Conservation (phyloP, 2,113 vertebrate species). For the Hippocampus mohnikei region DNA sequence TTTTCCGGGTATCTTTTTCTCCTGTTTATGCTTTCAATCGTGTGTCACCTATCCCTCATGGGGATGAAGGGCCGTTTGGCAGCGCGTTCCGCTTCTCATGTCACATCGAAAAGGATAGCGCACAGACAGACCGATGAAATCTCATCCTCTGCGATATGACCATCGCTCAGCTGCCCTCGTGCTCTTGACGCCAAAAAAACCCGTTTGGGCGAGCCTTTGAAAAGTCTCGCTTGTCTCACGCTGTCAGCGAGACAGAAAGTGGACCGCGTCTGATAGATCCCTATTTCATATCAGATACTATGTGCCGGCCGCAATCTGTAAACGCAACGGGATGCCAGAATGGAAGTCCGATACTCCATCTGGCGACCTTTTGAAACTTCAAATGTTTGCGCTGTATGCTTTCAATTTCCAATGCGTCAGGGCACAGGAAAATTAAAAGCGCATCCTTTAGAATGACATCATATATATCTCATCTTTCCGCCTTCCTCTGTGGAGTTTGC, state of each 20-base stretch:
- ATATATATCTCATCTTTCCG: too few species aligned
- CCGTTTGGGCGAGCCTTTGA: constrained; percentile 18
- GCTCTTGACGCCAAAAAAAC: constrained; percentile 23
- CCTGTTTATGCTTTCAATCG: background rate
- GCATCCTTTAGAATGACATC: background rate
- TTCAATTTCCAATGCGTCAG: background rate
- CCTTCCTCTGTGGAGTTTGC: too few species aligned
- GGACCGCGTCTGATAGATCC: constrained; percentile 45
- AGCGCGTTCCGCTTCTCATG: constrained; percentile 1
- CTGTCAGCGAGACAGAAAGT: constrained; percentile 44
- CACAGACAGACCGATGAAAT: constrained; percentile 26
- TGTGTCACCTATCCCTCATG: background rate
- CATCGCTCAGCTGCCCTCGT: constrained; percentile 22
- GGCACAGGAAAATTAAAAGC: background rate
- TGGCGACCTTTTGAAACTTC: background rate
- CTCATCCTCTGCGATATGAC: constrained; percentile 20
- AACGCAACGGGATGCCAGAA: constrained; percentile 13
- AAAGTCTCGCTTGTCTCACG: constrained; percentile 31
- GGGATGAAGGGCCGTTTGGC: background rate
- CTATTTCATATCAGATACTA: constrained; percentile 17
- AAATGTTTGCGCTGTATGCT: background rate
- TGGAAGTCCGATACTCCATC: background rate
- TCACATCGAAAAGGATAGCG: constrained; percentile 9
- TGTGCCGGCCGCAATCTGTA: constrained; percentile 36
- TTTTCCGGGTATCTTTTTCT: background rate